Base-by-base conservation (phyloP, 1,140 invertebrate species). In the Trichogramma pretiosum region DNA sequence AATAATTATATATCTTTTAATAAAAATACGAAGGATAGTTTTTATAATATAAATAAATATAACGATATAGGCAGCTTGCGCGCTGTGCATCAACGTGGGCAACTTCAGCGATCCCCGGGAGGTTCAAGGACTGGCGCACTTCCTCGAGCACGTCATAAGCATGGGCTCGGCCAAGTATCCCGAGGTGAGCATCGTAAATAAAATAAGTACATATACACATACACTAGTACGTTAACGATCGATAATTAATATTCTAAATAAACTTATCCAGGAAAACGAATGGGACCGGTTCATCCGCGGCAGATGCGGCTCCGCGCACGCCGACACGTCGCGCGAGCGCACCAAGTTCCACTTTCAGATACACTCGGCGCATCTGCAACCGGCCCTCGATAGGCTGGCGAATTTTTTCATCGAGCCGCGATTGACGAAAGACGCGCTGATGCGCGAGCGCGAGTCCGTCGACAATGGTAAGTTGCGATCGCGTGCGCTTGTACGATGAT, bases 81-180 rank as follows among this genome's bases (percentile, higher is more conserved):
- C 78, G 4, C 61, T 89, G 3, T 75, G 76, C 41, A 76, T 87
- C 8, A 77, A 80, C 30, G 83, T 84, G 19, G 83, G 84, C 16
- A 81, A 78, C 61, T 83, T 81, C 62, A 82, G 79, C 56, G 78
- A 82, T 62, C 88, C 88, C 0, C 58, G 65, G 24, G 74, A 85
- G 24, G 78, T 93, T 38, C 89, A 84, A 50, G 93, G 93, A 2
- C 62, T 96, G 55, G 90, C 93, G 0, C 93, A 97, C 69, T 93
- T 96, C 68, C 78, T 93, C 36, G 93, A 97, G 65, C 93, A 97
- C 63, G 94, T 96, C 89, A 81, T 96, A 5, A 94, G 93, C 60
- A 89, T 94, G 81, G 92, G 91, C 26, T 90, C 86, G 33, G 74
- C 85, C 59, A 90, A 89, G 59, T 93, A 84, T 70, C 85, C 87